Percentiles rank a stretch among this genome's conserved stretches.
Conservation (phyloP, 1,140 invertebrate species). For the Calliopsis andreniformis region DNA sequence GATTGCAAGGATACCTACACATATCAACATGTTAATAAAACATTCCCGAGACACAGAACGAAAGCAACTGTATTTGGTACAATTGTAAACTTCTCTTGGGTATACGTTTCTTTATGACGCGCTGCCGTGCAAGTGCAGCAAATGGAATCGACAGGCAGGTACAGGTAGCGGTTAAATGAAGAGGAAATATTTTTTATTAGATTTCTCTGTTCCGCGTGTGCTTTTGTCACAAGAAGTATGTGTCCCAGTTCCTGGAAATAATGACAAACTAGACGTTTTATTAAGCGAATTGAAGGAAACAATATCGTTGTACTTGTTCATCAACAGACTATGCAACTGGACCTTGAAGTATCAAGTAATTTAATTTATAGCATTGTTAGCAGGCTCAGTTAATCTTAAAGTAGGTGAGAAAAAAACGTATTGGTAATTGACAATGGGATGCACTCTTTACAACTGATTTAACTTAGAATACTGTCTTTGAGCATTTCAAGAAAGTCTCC, state of each 20-base stretch:
- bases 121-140: neutral
- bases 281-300: neutral
- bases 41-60: neutral
- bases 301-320: neutral
- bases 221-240: slow-evolving; percentile 6
- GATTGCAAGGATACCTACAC: too few species aligned
- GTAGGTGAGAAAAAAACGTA: too few species aligned
- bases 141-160: slow-evolving; percentile 44
- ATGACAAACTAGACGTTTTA: neutral
- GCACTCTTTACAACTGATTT: too few species aligned
- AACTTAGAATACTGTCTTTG: too few species aligned
- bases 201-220: slow-evolving; percentile 2
- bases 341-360: too few species aligned
- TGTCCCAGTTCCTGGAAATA: neutral
- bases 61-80: neutral
- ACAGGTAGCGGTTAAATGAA: slow-evolving; percentile 44
- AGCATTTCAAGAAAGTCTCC: too few species aligned
- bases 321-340: neutral
- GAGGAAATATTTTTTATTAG: slow-evolving; percentile 53
- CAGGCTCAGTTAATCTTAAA: too few species aligned
- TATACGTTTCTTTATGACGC: slow-evolving; percentile 13
- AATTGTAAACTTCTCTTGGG: neutral
- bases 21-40: too few species aligned
- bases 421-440: too few species aligned
- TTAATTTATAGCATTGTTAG: too few species aligned